Evolutionary conservation across 2,113 vertebrate species (phyloP).

Genomic region (Chitala chitala): DNA sequence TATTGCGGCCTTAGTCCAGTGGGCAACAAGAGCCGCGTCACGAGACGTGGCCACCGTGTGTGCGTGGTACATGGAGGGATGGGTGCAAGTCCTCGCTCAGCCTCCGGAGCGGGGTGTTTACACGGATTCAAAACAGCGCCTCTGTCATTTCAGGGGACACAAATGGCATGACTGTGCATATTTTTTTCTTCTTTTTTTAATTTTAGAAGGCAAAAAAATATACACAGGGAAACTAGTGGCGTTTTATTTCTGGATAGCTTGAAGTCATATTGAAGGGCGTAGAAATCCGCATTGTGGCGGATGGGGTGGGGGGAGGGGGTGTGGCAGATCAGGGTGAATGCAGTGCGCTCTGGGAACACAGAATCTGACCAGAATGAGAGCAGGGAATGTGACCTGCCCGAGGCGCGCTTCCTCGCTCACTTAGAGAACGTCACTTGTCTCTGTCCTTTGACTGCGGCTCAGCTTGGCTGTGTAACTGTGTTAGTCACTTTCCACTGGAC

Average conservation of each 20-base stretch:
- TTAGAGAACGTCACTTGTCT: neutral
- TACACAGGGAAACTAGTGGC: neutral
- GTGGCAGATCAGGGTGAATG: neutral
- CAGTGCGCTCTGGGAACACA: neutral
- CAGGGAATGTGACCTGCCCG: neutral
- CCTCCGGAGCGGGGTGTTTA: neutral
- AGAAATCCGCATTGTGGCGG: neutral
- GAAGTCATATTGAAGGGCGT: slow-evolving; percentile 21
- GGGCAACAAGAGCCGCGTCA: neutral
- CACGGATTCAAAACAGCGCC: slow-evolving; percentile 10
- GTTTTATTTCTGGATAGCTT: slow-evolving; percentile 24
- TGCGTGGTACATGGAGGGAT: neutral
- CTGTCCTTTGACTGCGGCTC: neutral
- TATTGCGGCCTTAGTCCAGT: slow-evolving; percentile 27
- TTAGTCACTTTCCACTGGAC: no score
- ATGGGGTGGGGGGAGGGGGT: neutral
- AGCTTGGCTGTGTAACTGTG: no score
- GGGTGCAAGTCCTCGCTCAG: neutral
- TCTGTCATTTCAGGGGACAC: neutral
- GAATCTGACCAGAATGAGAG: neutral
- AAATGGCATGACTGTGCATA: slow-evolving; percentile 11
- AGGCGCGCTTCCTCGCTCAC: no score
- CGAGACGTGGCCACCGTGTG: neutral
- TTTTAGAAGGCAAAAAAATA: slow-evolving; percentile 11
- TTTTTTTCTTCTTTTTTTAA: neutral